phyloP scores from a whole-genome alignment of 2,113 vertebrate genomes.

The Numida meleagris region DNA sequence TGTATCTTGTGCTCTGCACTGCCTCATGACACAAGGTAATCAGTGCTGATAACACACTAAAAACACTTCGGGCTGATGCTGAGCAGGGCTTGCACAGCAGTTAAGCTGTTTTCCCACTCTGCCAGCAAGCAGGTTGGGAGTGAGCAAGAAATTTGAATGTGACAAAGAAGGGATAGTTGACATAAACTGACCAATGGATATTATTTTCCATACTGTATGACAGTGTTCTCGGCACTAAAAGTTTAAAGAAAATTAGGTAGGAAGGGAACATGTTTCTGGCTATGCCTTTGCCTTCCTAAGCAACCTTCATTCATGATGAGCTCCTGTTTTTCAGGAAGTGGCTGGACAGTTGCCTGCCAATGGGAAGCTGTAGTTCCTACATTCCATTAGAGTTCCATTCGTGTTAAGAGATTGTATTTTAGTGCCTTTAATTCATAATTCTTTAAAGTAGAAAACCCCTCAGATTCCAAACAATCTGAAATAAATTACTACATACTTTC shows the following conservation, averaged over 20 bases:
- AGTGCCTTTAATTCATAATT: conserved; percentile 77
- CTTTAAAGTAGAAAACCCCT: conserved; percentile 34
- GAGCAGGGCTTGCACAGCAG: background rate
- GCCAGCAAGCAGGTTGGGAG: background rate
- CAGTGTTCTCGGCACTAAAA: background rate
- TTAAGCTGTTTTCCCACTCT: fast-evolving
- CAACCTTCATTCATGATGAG: background rate
- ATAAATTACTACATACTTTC: conserved; percentile 62
- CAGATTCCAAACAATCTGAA: conserved; percentile 58
- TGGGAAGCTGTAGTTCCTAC: conserved; percentile 61
- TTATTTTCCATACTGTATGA: no score
- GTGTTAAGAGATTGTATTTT: conserved; percentile 73
- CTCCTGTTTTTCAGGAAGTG: background rate
- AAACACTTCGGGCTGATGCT: background rate
- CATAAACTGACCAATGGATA: background rate
- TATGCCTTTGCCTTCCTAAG: background rate
- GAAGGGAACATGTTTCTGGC: background rate
- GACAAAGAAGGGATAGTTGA: background rate
- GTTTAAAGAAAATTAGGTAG: background rate
- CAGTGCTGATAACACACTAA: background rate
- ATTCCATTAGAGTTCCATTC: conserved; percentile 77
- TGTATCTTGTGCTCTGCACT: background rate
- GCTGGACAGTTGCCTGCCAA: background rate
- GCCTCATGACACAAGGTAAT: background rate
- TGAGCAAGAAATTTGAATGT: background rate